Evolutionary conservation across 1,140 invertebrate species (phyloP), one percentile per base, ranked within the genome.

Genomic region (Ylistrum balloti): DNA sequence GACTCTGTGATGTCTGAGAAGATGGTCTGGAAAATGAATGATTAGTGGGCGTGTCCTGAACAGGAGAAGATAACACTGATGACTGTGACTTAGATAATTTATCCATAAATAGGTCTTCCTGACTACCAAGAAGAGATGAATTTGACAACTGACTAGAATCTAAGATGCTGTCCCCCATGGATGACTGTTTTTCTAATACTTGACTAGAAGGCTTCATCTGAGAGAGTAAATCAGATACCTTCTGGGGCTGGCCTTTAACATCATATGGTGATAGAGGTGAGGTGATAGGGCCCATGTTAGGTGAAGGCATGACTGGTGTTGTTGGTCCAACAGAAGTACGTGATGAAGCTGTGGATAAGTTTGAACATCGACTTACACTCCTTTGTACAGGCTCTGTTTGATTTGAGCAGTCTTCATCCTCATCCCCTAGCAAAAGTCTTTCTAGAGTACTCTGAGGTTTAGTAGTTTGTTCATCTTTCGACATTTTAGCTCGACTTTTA

Each of bases 361-460:
- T 41, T 33, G 88, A 87, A 33, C 34, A 85, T 33, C 38, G 9
- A 33, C 33, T 38, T 41, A 74, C 33, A 86, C 34, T 45, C 17
- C 85, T 74, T 38, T 41, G 34, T 20, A 48, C 86, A 9, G 85
- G 89, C 28, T 87, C 85, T 22, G 85, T 41, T 7, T 86, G 85
- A 85, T 22, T 34, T 33, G 33, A 41, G n/a, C 86, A 33, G 45
- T 86, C 33, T n/a, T 89, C 45, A 5, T 91, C 28, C 48, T 92
- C 89, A 28, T 87, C 41, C 33, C 86, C 33, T 33, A 89, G 88
- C 33, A 87, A 56, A n/a, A 86, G 85, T 86, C 33, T 88, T 91
- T 93, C 92, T 93, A 91, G n/a, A 92, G 56, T 74, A 74, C 56
- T 74, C 17, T 9, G 9, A 2, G 56, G 56, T 74, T 74, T 74